Evolutionary conservation across 2,113 vertebrate species (phyloP).

Genomic region (Psophia crepitans): DNA sequence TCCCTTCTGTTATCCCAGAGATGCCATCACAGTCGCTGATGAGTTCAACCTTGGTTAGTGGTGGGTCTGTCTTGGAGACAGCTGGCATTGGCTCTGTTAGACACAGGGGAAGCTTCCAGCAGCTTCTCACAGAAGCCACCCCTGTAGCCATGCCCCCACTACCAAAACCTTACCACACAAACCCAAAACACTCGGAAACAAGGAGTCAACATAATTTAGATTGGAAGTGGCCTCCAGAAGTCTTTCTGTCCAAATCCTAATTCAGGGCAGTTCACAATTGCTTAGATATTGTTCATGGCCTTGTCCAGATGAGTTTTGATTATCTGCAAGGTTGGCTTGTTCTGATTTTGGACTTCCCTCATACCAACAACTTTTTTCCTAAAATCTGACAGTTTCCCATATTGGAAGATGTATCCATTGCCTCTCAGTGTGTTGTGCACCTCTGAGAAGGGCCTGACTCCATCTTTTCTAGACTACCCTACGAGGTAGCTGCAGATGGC

Average conservation of each 20-base stretch:
- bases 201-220: fast-evolving
- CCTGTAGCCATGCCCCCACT: no score
- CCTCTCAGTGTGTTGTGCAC: background rate
- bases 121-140: no score
- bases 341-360: background rate
- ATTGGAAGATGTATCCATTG: background rate
- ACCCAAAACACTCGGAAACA: background rate
- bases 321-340: background rate
- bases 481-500: background rate
- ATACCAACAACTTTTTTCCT: background rate
- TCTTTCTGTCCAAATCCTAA: background rate
- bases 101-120: no score
- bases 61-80: no score
- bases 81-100: no score
- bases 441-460: background rate
- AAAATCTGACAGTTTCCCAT: background rate
- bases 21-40: no score
- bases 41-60: no score
- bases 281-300: background rate
- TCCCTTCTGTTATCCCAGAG: no score
- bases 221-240: background rate
- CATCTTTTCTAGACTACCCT: background rate
- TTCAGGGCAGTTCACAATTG: background rate
- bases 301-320: background rate
- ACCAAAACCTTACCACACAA: no score